phyloP scores from a whole-genome alignment of 1,140 invertebrate species.

The Aphaenogaster floridana region DNA sequence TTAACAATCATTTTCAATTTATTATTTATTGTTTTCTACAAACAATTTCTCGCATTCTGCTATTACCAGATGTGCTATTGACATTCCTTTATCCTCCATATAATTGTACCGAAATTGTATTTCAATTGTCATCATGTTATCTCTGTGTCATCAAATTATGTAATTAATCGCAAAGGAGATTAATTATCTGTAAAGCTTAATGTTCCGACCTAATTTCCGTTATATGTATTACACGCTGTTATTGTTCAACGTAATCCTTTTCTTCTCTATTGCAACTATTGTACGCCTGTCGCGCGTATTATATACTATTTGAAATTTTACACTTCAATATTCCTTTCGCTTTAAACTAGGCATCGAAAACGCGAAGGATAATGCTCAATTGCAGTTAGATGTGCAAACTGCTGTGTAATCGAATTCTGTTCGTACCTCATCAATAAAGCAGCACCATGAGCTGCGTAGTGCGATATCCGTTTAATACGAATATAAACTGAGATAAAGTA shows the following conservation, averaged over 20 bases:
- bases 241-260: not conserved
- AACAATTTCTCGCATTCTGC: not conserved
- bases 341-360: slow-evolving; percentile 1
- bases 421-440: slow-evolving; percentile 51
- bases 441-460: slow-evolving; percentile 5
- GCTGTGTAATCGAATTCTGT: slow-evolving; percentile 45
- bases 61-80: not conserved
- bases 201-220: not conserved
- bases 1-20: not conserved
- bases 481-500: slow-evolving; percentile 64
- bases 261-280: not conserved
- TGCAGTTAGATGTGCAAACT: slow-evolving; percentile 34
- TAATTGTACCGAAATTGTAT: slow-evolving; percentile 8
- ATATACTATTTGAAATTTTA: not conserved
- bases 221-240: not conserved
- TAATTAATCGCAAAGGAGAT: not conserved
- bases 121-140: not conserved
- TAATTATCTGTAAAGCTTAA: not conserved
- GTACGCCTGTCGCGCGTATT: not conserved
- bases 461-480: slow-evolving; percentile 56
- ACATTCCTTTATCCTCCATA: not conserved
- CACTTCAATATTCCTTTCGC: not conserved
- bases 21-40: not conserved
- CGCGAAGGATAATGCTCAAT: slow-evolving; percentile 10
- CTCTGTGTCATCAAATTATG: not conserved